Percentiles rank a stretch among this genome's conserved stretches.
phyloP scores from a whole-genome alignment of 2,888 invertebrate genomes.

The Acanthosepion pharaonis region DNA sequence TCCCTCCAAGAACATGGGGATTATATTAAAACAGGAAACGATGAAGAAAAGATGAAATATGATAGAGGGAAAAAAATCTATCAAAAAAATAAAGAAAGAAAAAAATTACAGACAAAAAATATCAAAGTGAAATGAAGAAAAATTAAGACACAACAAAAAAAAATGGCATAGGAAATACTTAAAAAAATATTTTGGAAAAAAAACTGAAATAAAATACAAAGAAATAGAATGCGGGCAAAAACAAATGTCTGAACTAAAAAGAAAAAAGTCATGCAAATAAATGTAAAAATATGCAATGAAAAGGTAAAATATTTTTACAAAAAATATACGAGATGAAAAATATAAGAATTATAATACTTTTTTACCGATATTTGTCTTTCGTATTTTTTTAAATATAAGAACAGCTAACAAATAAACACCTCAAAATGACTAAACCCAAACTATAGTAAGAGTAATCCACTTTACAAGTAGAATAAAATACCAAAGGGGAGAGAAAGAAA shows the following conservation, averaged over 20 bases:
- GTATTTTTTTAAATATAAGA: not conserved
- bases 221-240: not conserved
- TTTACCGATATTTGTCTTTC: not conserved
- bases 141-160: not conserved
- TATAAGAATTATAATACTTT: not conserved
- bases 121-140: not conserved
- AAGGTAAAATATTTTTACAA: not conserved
- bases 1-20: not conserved
- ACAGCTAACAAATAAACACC: not conserved
- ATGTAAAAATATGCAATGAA: not conserved
- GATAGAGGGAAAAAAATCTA: slow-evolving; percentile 25
- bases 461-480: not conserved
- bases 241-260: not conserved
- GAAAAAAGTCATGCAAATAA: not conserved
- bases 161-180: not conserved
- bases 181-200: not conserved
- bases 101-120: not conserved
- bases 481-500: not conserved
- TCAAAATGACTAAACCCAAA: not conserved
- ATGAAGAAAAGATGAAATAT: not conserved
- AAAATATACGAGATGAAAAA: not conserved
- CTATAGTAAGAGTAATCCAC: not conserved
- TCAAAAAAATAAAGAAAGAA: not conserved
- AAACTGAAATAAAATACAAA: not conserved
- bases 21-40: not conserved